A percentile compares a stretch with the other conserved stretches of the same genome.
phyloP scores from a whole-genome alignment of 2,888 invertebrate genomes.

The Tolmerus cingulatus region DNA sequence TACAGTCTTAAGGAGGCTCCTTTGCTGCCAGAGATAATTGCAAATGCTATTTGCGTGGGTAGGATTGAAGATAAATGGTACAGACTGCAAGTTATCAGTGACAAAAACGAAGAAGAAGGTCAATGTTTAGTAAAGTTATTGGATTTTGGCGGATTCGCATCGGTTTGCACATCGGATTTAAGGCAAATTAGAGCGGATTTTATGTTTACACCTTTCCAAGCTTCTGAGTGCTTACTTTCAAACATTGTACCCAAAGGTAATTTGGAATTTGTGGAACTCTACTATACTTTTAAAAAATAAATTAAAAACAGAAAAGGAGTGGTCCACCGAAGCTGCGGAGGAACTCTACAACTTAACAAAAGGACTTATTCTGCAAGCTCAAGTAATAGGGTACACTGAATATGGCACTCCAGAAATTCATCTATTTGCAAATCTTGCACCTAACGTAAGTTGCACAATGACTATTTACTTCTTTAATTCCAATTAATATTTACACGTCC shows the following conservation, averaged over 20 bases:
- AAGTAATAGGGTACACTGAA: constrained; percentile 81
- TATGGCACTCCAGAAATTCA: constrained; percentile 82
- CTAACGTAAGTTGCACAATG: constrained; percentile 70
- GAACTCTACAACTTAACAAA: constrained; percentile 82
- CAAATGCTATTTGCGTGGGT: constrained; percentile 88
- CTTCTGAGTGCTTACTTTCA: constrained; percentile 93
- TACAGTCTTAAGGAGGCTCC: constrained; percentile 84
- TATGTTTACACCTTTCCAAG: constrained; percentile 95
- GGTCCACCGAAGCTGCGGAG: constrained; percentile 80
- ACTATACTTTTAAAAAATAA: not conserved
- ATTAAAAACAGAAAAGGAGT: constrained; percentile 61
- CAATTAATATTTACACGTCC: not conserved
- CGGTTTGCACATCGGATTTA: constrained; percentile 77
- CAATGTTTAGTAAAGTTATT: constrained; percentile 86
- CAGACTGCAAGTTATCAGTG: constrained; percentile 76
- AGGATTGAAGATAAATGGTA: constrained; percentile 85
- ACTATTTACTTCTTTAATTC: not conserved
- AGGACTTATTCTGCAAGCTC: constrained; percentile 86
- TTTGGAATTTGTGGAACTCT: not conserved
- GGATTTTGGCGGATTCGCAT: constrained; percentile 94
- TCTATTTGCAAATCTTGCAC: constrained; percentile 78
- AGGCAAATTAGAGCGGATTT: constrained; percentile 95
- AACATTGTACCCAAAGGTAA: constrained; percentile 82
- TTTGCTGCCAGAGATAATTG: constrained; percentile 75
- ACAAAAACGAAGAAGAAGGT: constrained; percentile 68